Percentiles rank a stretch among this genome's conserved stretches.
Evolutionary conservation across 2,888 invertebrate genomes (phyloP).

Genomic region (Dasypogon diadema): DNA sequence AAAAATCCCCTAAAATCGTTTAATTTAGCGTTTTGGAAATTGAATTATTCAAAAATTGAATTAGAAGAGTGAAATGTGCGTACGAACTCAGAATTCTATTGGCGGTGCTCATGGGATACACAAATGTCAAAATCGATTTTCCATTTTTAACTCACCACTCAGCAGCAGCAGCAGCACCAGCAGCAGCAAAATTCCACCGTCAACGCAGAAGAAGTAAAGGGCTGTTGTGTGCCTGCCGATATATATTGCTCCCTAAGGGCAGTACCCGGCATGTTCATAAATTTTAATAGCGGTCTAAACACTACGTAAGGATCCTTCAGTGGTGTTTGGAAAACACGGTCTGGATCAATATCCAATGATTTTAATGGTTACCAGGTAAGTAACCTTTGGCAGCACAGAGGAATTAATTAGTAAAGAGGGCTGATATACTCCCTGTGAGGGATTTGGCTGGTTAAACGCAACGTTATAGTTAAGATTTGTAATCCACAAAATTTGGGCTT

Average conservation of each 20-base stretch:
- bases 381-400: constrained; percentile 17
- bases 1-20: constrained; percentile 44
- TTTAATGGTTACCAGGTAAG: constrained; percentile 42
- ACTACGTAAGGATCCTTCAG: constrained; percentile 7
- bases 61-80: constrained; percentile 24
- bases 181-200: neutral
- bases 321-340: neutral
- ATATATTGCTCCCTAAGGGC: neutral
- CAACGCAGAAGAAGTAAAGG: neutral
- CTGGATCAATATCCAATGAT: constrained; percentile 27
- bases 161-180: too few relatives aligned
- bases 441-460: too few relatives aligned
- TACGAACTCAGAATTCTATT: neutral
- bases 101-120: neutral
- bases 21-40: constrained; percentile 46
- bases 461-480: too few relatives aligned
- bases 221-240: constrained; percentile 11
- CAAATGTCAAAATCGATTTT: constrained; percentile 18
- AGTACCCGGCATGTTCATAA: constrained; percentile 24
- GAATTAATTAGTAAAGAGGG: neutral
- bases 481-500: too few relatives aligned
- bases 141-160: constrained; percentile 30
- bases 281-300: constrained; percentile 31
- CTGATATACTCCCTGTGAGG: too few relatives aligned
- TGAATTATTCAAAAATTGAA: constrained; percentile 46